Evolutionary conservation across 64 coral and sea anemone genomes (phyloP), one percentile per base, ranked within the genome.

Genomic region (Catalaphyllia jardinei): DNA sequence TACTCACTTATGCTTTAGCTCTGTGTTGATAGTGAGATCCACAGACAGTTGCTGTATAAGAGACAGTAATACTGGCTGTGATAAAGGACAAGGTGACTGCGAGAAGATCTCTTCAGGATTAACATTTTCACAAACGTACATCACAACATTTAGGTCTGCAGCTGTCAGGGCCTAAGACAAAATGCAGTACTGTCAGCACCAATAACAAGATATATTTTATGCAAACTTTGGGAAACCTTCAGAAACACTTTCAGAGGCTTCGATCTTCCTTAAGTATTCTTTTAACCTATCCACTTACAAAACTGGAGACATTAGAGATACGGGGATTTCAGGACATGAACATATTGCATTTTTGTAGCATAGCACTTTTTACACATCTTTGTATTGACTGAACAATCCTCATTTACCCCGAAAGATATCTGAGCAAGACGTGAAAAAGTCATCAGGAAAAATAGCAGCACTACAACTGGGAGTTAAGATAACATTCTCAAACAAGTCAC

Each of bases 11-110:
- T 99, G 79, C 29, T 99, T 99, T 39, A 99, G 90, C 67, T 99
- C 93, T 1, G 96, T 99, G 52, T 95, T 67, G 15, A 92, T 39
- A 6, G 93, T 75, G 52, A 99, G 87, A 77, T 99, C 96, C 15
- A 99, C 93, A 27, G 96, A 99, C 8, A 99, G 85, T 51, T 99
- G 96, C 67, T 99, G 96, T 29, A 99, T 99, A 15, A 99, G 73
- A 60, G 96, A 99, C 28, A 99, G 84, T 10, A 99, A 79, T 16
- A 95, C 90, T 16, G 96, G 93, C 55, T 99, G 96, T 16, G 79
- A 86, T 61, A 98, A 67, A 9, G 76, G 96, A 74, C 77, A 82
- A 12, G 95, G 89, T 17, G 65, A 63, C 78, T 98, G 93, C 18
- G 90, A 92, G 74, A 95, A 98, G 16, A 98, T 39, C 1, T 90